phyloP scores from a whole-genome alignment of 2,797 vertebrate genomes.

The Bradypodion ventrale region DNA sequence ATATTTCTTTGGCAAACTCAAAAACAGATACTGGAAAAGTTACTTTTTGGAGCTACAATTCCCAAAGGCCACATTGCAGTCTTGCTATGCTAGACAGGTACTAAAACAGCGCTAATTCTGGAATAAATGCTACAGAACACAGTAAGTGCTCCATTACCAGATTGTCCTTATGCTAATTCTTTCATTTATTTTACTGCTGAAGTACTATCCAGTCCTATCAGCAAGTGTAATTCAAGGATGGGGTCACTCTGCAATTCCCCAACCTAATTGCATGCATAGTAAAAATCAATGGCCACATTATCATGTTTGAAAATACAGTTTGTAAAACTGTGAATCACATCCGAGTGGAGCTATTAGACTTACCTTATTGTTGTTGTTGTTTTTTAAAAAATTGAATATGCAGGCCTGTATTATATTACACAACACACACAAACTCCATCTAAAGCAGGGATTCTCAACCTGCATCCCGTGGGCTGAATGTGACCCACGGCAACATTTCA shows the following conservation, averaged over 20 bases:
- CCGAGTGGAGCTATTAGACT: conserved; percentile 4
- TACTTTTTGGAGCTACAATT: background rate
- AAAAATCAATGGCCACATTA: conserved; percentile 4
- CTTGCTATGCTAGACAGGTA: background rate
- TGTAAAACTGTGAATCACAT: conserved; percentile 17
- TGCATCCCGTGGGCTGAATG: too few relatives aligned
- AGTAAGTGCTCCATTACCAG: background rate
- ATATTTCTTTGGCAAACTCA: background rate
- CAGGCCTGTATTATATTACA: background rate
- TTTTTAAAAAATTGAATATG: background rate
- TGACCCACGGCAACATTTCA: too few relatives aligned
- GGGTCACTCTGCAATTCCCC: background rate
- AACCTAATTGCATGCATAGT: background rate
- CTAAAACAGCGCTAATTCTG: background rate
- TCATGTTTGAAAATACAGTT: conserved; percentile 9
- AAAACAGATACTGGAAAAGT: background rate
- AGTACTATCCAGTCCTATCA: background rate
- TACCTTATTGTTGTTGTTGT: conserved; percentile 5
- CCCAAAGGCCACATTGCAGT: background rate
- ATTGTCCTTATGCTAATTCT: background rate
- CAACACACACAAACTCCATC: conserved; percentile 8
- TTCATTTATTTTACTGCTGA: background rate
- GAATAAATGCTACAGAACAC: background rate
- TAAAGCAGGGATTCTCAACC: too few relatives aligned
- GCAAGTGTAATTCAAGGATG: conserved; percentile 1